Base-by-base conservation (phyloP, 2,888 invertebrate species). In the Salticus scenicus region DNA sequence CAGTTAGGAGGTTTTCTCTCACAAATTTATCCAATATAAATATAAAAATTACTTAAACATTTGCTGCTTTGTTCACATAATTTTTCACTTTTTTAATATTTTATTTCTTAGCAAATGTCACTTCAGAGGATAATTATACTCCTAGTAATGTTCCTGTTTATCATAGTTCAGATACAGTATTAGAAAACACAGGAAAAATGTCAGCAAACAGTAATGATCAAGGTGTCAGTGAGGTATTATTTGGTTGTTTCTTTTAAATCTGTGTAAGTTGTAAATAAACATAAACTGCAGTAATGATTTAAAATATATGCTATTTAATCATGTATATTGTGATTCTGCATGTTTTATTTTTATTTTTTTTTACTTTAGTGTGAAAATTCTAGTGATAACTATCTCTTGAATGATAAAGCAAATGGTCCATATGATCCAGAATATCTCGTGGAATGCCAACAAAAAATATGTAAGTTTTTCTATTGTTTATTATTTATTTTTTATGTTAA, bases 341-440 rank as follows among this genome's bases (percentile, higher is more conserved):
- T 20, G n/a, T 51, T 17, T 7, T 10, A 37, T 10, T 37, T 37
- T 37, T 37, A 37, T 37, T 37, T 37, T 10, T 37, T 37, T 37
- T 7, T 37, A 33, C n/a, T 66, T 10, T 31, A 84, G 83, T 42
- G 67, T 57, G 77, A 67, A 72, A 73, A 77, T 28, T 63, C 67
- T 42, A 84, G 77, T 69, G 77, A 84, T 42, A 84, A 84, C 37
- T 84, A 67, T 73, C 31, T 77, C 14, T 73, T 67, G 17, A 57
- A 33, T 57, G 63, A 47, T 51, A 84, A 84, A 84, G 67, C 66
- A 37, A 84, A 69, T 57, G 67, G 72, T 66, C 78, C 83, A 17
- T 84, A 64, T 73, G 83, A 84, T 17, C 78, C 83, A 24, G 77
- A 51, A 27, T 24, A 66, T 17, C 71, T 51, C n/a, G 28, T 57